Evolutionary conservation across 1,140 invertebrate species (phyloP).

Genomic region (Cepaea nemoralis): DNA sequence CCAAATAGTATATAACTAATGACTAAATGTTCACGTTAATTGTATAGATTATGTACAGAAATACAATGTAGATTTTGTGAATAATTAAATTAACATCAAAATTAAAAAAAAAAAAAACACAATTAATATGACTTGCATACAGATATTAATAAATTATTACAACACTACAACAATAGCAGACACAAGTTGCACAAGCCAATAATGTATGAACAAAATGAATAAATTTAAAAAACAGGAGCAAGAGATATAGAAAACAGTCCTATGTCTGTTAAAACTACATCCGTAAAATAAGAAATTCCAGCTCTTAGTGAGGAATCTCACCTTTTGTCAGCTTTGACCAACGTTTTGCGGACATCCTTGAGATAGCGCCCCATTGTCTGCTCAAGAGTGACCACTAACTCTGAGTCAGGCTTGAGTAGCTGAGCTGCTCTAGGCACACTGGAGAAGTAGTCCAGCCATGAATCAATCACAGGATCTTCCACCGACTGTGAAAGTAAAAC

Average conservation of each 20-base stretch:
- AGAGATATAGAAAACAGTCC: not conserved
- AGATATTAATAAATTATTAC: no score
- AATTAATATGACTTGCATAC: no score
- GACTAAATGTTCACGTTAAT: no score
- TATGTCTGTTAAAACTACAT: not conserved
- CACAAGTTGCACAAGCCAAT: not conserved
- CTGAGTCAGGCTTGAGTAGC: conserved; percentile 78
- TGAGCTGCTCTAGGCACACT: conserved; percentile 81
- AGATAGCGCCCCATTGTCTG: conserved; percentile 78
- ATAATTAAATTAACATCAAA: no score
- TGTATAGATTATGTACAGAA: no score
- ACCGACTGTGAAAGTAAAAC: conserved; percentile 28
- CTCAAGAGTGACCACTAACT: conserved; percentile 78
- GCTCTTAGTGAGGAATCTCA: conserved; percentile 37
- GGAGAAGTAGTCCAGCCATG: conserved; percentile 82
- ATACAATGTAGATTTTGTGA: no score
- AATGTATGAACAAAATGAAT: not conserved
- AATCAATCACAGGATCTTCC: conserved; percentile 47
- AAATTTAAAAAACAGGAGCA: not conserved
- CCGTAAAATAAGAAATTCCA: no score
- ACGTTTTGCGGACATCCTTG: conserved; percentile 68
- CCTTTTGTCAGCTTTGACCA: conserved; percentile 72
- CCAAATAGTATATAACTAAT: no score
- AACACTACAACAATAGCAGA: no score
- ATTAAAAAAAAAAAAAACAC: no score